Base-by-base conservation (phyloP, 2,888 invertebrate species). In the Cerceris ruficornis region DNA sequence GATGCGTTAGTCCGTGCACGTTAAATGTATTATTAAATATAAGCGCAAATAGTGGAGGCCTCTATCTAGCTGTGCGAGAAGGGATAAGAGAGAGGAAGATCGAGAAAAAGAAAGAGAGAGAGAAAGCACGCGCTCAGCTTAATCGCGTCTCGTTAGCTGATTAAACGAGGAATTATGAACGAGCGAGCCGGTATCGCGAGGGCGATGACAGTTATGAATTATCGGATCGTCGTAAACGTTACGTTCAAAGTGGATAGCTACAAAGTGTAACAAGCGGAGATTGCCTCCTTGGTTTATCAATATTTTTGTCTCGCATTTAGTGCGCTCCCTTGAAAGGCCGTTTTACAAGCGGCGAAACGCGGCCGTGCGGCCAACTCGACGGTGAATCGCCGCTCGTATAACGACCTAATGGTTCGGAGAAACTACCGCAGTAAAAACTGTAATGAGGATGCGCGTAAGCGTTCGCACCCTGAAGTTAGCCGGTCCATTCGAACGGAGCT, bases 401-500 rank as follows among this genome's bases (percentile, higher is more conserved):
- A 84, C 82, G 73, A 80, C 62, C 67, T 80, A 77, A 77, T 65
- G 64, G 78, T 81, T 84, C 78, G 74, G 55, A 69, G 84, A 84
- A 84, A 84, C 71, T 65, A 57, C 70, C 50, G 60, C 71, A 49
- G 74, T 78, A 81, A 84, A 82, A 82, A 84, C 66, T 50, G 72
- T 84, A 81, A 84, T 71, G 80, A 84, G 84, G 65, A 74, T 80
- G 55, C 72, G 58, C 70, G 75, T 70, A 74, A 81, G 73, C 79
- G 74, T 81, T 83, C 83, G 75, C 83, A 74, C 81, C 83, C 81
- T 74, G 83, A 70, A 82, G 77, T 68, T 68, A 68, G 54, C 64
- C 50, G 49, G 66, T 68, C 66, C 69, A 69, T 70, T 74, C 80
- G 74, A 28, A 70, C 41, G 14, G 11, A 46, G 46, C 42, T 50